phyloP scores from a whole-genome alignment of 2,113 vertebrate genomes.

The human (Homo sapiens) region GRCh38 chr14:49547001-49547500 shows the following conservation, averaged over 20 bases:
- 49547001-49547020: neutral
- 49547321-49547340: neutral
- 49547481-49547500: no score
- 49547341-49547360: neutral
- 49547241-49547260: neutral
- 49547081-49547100: neutral
- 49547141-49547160: no score
- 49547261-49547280: neutral
- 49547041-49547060: rapidly evolving
- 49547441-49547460: neutral
- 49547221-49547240: neutral
- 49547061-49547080: neutral
- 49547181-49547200: no score
- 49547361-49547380: neutral
- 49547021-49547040: neutral
- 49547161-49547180: no score
- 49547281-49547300: neutral
- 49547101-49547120: no score
- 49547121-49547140: no score
- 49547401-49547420: neutral
- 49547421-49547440: neutral
- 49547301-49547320: neutral
- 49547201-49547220: neutral
- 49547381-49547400: neutral
- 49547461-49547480: no score